phyloP scores from a whole-genome alignment of 2,113 vertebrate genomes.

The Nycticebus coucang region DNA sequence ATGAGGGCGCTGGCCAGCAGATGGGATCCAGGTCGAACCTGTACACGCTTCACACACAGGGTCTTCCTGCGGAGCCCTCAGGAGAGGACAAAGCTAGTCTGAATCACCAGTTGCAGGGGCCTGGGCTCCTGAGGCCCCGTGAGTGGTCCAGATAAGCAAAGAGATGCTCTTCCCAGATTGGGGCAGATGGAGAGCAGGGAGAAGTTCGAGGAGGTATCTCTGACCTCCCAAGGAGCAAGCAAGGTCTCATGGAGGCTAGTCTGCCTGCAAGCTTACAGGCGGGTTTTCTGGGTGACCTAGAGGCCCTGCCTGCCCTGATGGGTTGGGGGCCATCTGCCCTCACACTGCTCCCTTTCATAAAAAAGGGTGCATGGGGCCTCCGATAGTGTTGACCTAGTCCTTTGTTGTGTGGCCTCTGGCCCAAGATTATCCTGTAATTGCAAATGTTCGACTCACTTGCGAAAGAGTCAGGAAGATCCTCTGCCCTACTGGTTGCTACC shows the following conservation, averaged over 20 bases:
- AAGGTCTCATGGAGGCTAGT: neutral
- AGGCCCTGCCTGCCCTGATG: neutral
- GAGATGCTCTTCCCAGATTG: neutral
- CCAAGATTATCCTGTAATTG: neutral
- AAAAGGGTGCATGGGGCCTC: neutral
- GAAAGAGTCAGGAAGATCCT: neutral
- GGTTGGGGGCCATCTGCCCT: neutral
- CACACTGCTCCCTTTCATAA: too few relatives aligned
- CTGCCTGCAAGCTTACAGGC: neutral
- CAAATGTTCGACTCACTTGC: neutral
- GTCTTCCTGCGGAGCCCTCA: neutral
- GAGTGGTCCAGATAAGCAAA: neutral
- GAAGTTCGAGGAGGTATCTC: neutral
- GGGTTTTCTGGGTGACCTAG: neutral
- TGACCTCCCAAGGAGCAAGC: neutral
- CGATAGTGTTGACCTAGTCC: too few relatives aligned
- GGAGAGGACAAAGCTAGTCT: neutral
- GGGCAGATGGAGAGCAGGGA: neutral
- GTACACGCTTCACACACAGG: neutral
- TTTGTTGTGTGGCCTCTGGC: neutral
- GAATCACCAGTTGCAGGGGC: too few relatives aligned
- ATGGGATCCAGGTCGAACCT: neutral
- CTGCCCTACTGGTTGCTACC: neutral
- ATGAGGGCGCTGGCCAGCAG: neutral
- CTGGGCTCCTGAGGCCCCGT: neutral